Evolutionary conservation across 1,140 invertebrate species (phyloP), one percentile per base, ranked within the genome.

Genomic region (Monomorium pharaonis): DNA sequence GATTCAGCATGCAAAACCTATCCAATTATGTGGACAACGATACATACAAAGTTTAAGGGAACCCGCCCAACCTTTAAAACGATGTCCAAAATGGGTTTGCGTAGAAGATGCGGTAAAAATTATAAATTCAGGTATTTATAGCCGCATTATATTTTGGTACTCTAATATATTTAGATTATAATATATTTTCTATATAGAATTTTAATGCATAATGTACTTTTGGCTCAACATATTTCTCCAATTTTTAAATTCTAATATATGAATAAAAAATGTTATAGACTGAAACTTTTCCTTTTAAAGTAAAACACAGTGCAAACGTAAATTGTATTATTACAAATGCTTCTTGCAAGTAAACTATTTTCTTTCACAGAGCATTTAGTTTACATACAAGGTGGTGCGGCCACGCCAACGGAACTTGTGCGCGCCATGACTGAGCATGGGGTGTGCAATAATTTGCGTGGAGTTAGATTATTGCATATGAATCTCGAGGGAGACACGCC

Each of bases 341-440:
- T 18, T 56, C 9, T 58, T 42, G 3, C 18, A 27, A 56, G 42
- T 16, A 12, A 51, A 54, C 0, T 21, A 21, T 24, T 37, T 42
- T n/a, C 18, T 7, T 75, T 95, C 95, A 37, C 94, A 98, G 98
- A 97, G 84, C 96, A 98, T 90, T 96, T 97, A 5, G 97, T 99
- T 9, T 99, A 97, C 93, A 95, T 98, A 1, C 98, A 98, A 92
- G 98, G 98, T n/a, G 98, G 98, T 1, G 98, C 98, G 1, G 98
- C 98, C 0, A 99, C 98, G 0, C 98, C 98, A 0, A 95, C 97
- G 14, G 96, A 96, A 33, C 94, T 99, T 1, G 95, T 98, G 3
- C 95, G 97, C 58, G 98, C 97, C 0, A 97, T 99, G 96, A 97
- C 97, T 0, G 95, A 97, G 27, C 96, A 98, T 91, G 98, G 98